These are phyloP conservation scores for Rhamnusium bicolor DNA, from an alignment of 2,888 invertebrate species.

Conservation along the genomic window DNA sequence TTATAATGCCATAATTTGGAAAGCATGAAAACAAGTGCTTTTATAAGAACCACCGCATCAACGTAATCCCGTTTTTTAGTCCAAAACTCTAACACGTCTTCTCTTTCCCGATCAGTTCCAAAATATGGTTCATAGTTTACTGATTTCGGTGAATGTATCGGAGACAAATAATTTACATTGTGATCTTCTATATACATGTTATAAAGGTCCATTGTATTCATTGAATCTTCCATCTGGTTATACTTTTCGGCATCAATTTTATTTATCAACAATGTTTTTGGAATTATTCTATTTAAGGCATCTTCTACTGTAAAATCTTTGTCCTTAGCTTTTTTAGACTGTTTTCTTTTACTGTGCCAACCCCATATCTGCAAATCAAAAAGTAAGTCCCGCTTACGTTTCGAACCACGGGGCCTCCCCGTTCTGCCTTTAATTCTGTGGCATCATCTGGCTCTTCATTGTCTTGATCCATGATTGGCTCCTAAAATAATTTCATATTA, in stretches of 20 bases:
- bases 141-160: slow-evolving; percentile 62
- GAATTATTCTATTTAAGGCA: slow-evolving; percentile 79
- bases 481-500: slow-evolving; percentile 47
- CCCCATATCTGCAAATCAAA: slow-evolving; percentile 85
- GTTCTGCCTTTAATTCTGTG: slow-evolving; percentile 59
- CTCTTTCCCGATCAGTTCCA: slow-evolving; percentile 77
- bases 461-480: slow-evolving; percentile 57
- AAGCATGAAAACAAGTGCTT: slow-evolving; percentile 75
- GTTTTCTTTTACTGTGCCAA: slow-evolving; percentile 79
- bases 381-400: slow-evolving; percentile 82
- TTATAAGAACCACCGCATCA: slow-evolving; percentile 76
- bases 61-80: slow-evolving; percentile 73
- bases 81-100: slow-evolving; percentile 79
- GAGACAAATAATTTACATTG: slow-evolving; percentile 60
- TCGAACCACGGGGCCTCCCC: slow-evolving; percentile 64
- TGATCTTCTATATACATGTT: slow-evolving; percentile 74
- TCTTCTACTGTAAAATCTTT: slow-evolving; percentile 80
- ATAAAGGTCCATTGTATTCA: slow-evolving; percentile 77
- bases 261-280: slow-evolving; percentile 64
- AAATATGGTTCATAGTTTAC: slow-evolving; percentile 74
- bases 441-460: slow-evolving; percentile 69
- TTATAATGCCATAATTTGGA: slow-evolving; percentile 76
- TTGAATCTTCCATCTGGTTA: slow-evolving; percentile 73
- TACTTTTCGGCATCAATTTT: slow-evolving; percentile 70
- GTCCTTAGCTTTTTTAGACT: slow-evolving; percentile 74